phyloP scores from a whole-genome alignment of 2,888 invertebrate genomes.

The Apoda limacodes region DNA sequence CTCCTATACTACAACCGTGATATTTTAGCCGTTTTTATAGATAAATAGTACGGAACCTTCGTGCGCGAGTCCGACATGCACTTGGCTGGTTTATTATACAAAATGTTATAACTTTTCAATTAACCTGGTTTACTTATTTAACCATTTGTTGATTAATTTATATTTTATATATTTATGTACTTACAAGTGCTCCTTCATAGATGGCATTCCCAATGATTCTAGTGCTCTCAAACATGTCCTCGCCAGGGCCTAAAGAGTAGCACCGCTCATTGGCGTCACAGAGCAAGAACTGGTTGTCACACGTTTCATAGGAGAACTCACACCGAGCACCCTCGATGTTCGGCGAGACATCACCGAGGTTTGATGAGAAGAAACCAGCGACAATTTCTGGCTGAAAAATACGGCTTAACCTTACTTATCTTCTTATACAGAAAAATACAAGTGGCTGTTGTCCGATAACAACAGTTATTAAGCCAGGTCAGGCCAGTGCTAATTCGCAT shows the following conservation, averaged over 20 bases:
- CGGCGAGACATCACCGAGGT: conserved; percentile 87
- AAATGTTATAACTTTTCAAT: neutral
- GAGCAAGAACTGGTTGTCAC: conserved; percentile 75
- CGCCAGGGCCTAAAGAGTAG: conserved; percentile 82
- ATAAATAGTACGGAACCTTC: too few relatives aligned
- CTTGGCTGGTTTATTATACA: too few relatives aligned
- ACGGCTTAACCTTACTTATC: too few relatives aligned
- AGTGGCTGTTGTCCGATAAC: too few relatives aligned
- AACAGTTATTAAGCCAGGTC: too few relatives aligned
- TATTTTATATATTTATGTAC: too few relatives aligned
- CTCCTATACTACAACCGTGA: too few relatives aligned
- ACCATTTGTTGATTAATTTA: too few relatives aligned
- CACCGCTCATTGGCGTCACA: conserved; percentile 74
- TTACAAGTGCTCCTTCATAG: conserved; percentile 72
- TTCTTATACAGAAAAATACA: too few relatives aligned
- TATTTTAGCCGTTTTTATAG: too few relatives aligned
- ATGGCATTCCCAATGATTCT: conserved; percentile 80
- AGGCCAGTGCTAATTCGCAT: too few relatives aligned
- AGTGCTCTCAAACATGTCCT: conserved; percentile 86
- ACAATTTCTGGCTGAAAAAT: conserved; percentile 77
- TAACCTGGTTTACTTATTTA: neutral
- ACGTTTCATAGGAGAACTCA: conserved; percentile 75
- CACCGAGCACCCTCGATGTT: conserved; percentile 82
- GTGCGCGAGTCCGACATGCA: too few relatives aligned
- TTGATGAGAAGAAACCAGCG: conserved; percentile 84